phyloP scores from a whole-genome alignment of 2,797 vertebrate species.

The Discoglossus pictus region DNA sequence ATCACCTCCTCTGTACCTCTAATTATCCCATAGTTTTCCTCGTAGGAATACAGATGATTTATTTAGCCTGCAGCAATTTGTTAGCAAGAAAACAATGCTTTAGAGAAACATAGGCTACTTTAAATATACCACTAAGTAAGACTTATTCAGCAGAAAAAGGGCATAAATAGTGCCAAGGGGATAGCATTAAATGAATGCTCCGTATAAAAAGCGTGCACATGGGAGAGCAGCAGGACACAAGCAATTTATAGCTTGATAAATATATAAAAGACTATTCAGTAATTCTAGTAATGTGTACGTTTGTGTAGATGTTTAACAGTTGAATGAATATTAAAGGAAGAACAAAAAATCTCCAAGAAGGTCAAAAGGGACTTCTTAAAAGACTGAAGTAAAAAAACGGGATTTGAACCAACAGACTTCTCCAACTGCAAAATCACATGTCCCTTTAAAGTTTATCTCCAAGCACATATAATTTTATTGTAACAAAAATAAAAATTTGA shows the following conservation, averaged over 20 bases:
- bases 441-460: too few relatives aligned
- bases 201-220: constrained; percentile 28
- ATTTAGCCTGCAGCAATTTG: constrained; percentile 43
- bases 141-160: constrained; percentile 47
- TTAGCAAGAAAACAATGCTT: constrained; percentile 43
- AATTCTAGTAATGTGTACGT: too few relatives aligned
- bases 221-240: constrained; percentile 19
- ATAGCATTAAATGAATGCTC: constrained; percentile 31
- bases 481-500: too few relatives aligned
- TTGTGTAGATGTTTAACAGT: too few relatives aligned
- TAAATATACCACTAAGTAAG: constrained; percentile 19
- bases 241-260: constrained; percentile 39
- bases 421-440: too few relatives aligned
- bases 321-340: too few relatives aligned
- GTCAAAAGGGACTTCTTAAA: too few relatives aligned
- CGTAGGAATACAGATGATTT: constrained; percentile 33
- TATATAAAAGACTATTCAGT: background rate
- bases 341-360: too few relatives aligned
- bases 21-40: constrained; percentile 45
- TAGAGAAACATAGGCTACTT: constrained; percentile 30
- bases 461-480: too few relatives aligned
- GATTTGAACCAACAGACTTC: too few relatives aligned
- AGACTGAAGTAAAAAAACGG: too few relatives aligned
- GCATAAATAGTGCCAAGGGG: constrained; percentile 36
- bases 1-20: constrained; percentile 36